Evolutionary conservation across 1,140 invertebrate species (phyloP), one percentile per base, ranked within the genome.

Genomic region (Marisa cornuarietis): DNA sequence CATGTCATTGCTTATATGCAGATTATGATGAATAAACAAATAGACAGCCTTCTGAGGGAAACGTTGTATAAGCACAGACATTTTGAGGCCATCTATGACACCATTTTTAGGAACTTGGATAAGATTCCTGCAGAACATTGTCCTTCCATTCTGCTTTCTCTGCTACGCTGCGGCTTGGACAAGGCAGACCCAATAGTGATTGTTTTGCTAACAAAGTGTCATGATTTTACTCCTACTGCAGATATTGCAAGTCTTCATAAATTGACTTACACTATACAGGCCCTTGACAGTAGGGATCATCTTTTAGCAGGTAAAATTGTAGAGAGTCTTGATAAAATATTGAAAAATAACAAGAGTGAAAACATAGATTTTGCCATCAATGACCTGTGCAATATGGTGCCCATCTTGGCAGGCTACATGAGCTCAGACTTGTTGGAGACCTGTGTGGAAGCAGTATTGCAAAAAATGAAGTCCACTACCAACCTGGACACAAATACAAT

Each of bases 1-100:
- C n/a, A 31, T 1, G 62, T 61, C 24, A 71, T 79, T 31, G 26
- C 81, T 31, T 76, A 69, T 22, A 79, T 82, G 73, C 81, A 82
- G 74, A 61, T 82, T 24, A 20, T 79, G 26, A 76, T 82, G 78
- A 82, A 82, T 62, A 69, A 68, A 1, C 54, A 68, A 62, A 24
- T 63, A n/a, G 52, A 63, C 24, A 31, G 42, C 8, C 68, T 76
- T 52, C 52, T 80, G 9, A 62, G 42, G 11, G 51, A 69, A 20
- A 63, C 79, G 10, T 18, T 80, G 63, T 66, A 63, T 22, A 26
- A 61, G 24, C 42, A 69, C 42, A 31, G n/a, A 61, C 51, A 52
- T 14, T 76, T 80, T 76, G 61, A 71, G 61, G 51, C 26, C 20
- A 69, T 80, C 42, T 71, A 63, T 16, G 6, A 52, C 16, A 58